Conservation (phyloP, 2,113 vertebrate genomes). For the Albula glossodonta region DNA sequence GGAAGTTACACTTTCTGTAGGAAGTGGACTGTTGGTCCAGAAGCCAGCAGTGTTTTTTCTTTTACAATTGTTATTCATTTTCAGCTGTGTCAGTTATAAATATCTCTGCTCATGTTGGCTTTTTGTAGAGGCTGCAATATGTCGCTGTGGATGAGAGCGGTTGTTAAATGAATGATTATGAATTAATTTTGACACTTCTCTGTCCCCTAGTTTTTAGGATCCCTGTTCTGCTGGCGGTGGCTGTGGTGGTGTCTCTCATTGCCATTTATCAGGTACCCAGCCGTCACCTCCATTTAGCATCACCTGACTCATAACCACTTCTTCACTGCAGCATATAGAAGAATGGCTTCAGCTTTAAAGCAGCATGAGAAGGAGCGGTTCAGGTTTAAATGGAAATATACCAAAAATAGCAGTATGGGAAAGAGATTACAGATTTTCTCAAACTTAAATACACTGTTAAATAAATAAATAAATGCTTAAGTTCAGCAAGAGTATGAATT, state of each 20-base stretch:
- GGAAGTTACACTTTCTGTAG: background rate
- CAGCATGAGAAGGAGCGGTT: too few species aligned
- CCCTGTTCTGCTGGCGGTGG: constrained; percentile 77
- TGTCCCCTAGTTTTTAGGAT: constrained; percentile 74
- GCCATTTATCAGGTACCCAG: constrained; percentile 83
- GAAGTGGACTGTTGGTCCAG: too few species aligned
- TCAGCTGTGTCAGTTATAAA: too few species aligned
- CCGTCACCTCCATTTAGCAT: background rate
- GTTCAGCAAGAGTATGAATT: too few species aligned
- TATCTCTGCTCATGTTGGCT: background rate
- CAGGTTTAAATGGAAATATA: too few species aligned
- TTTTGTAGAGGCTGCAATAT: background rate
- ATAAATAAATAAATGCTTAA: too few species aligned
- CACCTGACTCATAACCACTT: background rate
- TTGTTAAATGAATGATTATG: background rate
- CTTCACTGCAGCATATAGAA: background rate
- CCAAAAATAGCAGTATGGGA: background rate
- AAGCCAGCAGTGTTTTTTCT: too few species aligned
- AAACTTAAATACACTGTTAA: too few species aligned
- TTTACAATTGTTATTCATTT: too few species aligned
- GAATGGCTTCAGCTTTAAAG: too few species aligned
- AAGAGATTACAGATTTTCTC: too few species aligned
- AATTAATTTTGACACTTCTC: constrained; percentile 17
- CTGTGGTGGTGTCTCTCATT: constrained; percentile 65
- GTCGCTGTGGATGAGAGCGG: background rate